A percentile compares a stretch with the other conserved stretches of the same genome.
phyloP scores from a whole-genome alignment of 2,113 vertebrate genomes.

The Haemorhous mexicanus region DNA sequence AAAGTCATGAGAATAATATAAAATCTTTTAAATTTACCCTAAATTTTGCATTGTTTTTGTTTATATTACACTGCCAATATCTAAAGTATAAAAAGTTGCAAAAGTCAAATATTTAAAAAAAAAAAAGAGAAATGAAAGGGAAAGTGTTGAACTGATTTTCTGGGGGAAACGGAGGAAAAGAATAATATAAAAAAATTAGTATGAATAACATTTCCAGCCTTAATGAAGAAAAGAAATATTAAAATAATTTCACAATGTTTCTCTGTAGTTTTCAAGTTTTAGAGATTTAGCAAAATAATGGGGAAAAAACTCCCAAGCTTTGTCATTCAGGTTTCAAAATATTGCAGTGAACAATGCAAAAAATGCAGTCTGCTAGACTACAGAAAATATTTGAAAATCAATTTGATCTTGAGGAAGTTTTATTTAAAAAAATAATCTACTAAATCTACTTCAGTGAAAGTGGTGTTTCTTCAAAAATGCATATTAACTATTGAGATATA shows the following conservation, averaged over 20 bases:
- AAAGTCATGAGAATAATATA: not conserved
- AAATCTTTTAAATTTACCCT: not conserved
- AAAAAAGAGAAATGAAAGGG: not conserved
- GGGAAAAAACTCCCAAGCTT: not conserved
- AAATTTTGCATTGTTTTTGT: not conserved
- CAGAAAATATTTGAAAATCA: not conserved
- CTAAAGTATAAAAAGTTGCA: not conserved
- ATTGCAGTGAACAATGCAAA: not conserved
- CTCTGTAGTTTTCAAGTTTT: not conserved
- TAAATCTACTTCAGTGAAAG: not conserved
- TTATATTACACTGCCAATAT: not conserved
- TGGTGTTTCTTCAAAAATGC: not conserved
- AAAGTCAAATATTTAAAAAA: not conserved
- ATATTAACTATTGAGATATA: not conserved
- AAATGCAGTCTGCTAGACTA: not conserved
- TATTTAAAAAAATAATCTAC: not conserved
- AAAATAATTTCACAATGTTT: not conserved
- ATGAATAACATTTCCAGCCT: not conserved
- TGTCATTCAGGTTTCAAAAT: not conserved
- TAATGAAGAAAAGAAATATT: not conserved
- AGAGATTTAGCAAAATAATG: not conserved
- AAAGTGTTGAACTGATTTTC: not conserved
- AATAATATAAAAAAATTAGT: not conserved
- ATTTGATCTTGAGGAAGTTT: not conserved
- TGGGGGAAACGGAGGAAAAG: not conserved